phyloP scores from a whole-genome alignment of 2,888 invertebrate genomes.

The Meghimatium bilineatum region DNA sequence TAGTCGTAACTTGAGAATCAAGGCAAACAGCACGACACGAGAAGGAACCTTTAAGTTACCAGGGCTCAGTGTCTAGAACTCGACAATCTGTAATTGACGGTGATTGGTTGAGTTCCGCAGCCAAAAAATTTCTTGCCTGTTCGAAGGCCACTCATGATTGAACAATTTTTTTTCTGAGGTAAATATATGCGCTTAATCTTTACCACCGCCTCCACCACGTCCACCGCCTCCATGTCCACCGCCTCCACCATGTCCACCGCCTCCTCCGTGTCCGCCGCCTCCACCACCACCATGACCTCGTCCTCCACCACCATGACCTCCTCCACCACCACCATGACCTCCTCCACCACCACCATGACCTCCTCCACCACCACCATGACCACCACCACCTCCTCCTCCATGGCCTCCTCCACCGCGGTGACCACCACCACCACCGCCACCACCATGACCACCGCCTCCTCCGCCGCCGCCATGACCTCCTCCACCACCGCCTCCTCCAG shows the following conservation, averaged over 20 bases:
- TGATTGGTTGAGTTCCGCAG: too few species aligned
- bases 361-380: background rate
- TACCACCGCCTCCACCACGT: background rate
- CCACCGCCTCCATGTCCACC: background rate
- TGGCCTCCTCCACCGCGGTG: background rate
- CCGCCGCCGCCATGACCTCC: background rate
- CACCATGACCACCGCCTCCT: background rate
- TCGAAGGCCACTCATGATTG: background rate
- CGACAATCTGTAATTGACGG: too few species aligned
- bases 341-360: background rate
- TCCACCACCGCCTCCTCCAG: conserved; percentile 5
- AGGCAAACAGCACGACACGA: too few species aligned
- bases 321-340: background rate
- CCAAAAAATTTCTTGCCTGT: background rate
- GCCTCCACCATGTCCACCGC: background rate
- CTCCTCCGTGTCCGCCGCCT: background rate
- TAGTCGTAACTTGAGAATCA: too few species aligned
- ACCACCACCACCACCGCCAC: background rate
- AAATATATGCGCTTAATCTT: background rate
- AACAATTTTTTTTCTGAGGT: background rate
- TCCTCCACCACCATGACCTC: background rate
- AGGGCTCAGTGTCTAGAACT: too few species aligned
- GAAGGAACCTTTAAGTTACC: too few species aligned
- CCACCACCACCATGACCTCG: background rate
- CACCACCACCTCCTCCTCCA: background rate